These are phyloP conservation scores for Mastomys natalensis DNA, from an alignment of 2,113 vertebrate genomes.

Conservation along the genomic window DNA sequence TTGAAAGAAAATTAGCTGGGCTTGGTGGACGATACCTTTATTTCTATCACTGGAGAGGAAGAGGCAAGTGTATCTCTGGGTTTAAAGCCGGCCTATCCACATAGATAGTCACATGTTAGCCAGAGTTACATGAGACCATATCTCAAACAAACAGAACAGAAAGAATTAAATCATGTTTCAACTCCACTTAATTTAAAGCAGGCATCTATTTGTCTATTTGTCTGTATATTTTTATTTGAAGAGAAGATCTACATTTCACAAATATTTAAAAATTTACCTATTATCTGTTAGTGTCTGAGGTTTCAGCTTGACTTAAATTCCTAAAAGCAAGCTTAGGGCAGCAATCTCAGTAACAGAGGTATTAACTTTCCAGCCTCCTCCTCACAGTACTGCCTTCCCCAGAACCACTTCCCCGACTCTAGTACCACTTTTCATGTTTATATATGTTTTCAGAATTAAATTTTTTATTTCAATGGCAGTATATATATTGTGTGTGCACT, in stretches of 20 bases:
- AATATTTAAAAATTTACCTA: constrained; percentile 10
- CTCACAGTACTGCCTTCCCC: background rate
- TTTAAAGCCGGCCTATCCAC: background rate
- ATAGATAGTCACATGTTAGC: background rate
- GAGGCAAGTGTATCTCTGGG: background rate
- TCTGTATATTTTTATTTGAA: constrained; percentile 33
- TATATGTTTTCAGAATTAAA: background rate
- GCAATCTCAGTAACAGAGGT: background rate
- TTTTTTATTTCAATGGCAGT: background rate
- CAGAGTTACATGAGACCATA: background rate
- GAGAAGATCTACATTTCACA: constrained; percentile 4
- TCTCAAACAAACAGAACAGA: background rate
- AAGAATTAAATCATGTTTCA: constrained; percentile 28
- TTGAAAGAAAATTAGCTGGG: background rate
- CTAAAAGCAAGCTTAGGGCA: background rate
- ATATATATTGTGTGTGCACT: background rate
- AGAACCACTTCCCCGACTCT: no score
- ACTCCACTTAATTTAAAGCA: background rate
- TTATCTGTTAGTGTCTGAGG: background rate
- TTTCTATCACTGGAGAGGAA: background rate
- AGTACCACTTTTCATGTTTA: constrained; percentile 19
- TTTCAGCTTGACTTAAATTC: constrained; percentile 10
- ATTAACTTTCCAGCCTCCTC: background rate
- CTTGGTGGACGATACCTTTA: background rate
- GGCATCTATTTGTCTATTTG: background rate